Evolutionary conservation across 2,888 invertebrate genomes (phyloP).

Genomic region (Lomographa bimaculata): DNA sequence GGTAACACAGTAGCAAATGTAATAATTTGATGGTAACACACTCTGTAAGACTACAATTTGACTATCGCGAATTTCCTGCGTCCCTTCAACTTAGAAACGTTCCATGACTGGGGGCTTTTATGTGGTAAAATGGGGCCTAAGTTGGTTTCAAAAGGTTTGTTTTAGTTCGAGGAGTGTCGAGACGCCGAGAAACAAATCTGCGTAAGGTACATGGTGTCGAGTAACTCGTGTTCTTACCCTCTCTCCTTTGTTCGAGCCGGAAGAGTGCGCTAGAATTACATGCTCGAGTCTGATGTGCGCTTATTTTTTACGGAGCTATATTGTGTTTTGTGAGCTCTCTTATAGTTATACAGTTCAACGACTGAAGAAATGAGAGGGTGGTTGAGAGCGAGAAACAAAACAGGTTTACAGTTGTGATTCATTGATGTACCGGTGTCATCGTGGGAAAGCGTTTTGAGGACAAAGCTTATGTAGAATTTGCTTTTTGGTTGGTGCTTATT

Average conservation of each 20-base stretch:
- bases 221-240: constrained; percentile 84
- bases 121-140: constrained; percentile 58
- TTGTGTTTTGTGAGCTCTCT: constrained; percentile 73
- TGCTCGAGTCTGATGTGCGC: constrained; percentile 83
- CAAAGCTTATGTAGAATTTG: constrained; percentile 7
- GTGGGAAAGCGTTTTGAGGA: constrained; percentile 39
- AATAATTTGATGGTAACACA: constrained; percentile 76
- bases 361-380: constrained; percentile 76
- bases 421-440: constrained; percentile 45
- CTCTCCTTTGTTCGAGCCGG: constrained; percentile 82
- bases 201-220: constrained; percentile 82
- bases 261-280: constrained; percentile 84
- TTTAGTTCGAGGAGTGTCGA: constrained; percentile 51
- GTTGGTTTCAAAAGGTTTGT: constrained; percentile 55
- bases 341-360: constrained; percentile 81
- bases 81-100: constrained; percentile 60
- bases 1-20: constrained; percentile 77
- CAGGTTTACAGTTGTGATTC: constrained; percentile 57
- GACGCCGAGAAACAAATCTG: constrained; percentile 81
- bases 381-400: constrained; percentile 65
- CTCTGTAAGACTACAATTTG: constrained; percentile 83
- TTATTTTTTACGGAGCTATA: constrained; percentile 82
- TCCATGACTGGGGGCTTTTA: constrained; percentile 47
- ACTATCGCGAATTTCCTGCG: constrained; percentile 82
- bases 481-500: constrained; percentile 19